These are phyloP conservation scores for Stictonetta naevosa DNA, from an alignment of 2,113 vertebrate species.

Conservation along the genomic window DNA sequence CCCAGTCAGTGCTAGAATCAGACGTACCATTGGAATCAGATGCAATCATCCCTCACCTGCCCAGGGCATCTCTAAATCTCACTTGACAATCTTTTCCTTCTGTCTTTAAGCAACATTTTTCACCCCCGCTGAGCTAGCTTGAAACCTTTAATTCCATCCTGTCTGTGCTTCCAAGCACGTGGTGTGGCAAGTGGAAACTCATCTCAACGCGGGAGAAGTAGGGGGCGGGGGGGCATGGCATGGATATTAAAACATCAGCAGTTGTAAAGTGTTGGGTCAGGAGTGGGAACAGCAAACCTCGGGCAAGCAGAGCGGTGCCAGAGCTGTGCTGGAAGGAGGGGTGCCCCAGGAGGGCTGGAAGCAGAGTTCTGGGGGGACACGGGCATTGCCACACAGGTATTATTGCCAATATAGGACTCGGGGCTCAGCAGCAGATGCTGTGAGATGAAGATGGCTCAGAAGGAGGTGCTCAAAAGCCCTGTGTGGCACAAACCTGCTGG, in stretches of 20 bases:
- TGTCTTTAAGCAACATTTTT: constrained; percentile 69
- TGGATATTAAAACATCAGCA: background rate
- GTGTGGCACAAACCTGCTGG: background rate
- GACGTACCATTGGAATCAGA: background rate
- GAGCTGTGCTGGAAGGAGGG: accelerated
- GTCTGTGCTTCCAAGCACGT: constrained; percentile 26
- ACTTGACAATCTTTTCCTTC: constrained; percentile 55
- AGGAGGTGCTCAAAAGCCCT: background rate
- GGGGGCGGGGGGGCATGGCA: accelerated
- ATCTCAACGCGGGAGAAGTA: background rate
- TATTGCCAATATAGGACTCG: background rate
- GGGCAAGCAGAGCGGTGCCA: accelerated
- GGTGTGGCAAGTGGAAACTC: constrained; percentile 33
- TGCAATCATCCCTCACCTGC: constrained; percentile 25
- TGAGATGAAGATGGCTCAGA: background rate
- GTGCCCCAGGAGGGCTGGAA: background rate
- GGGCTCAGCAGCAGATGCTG: background rate
- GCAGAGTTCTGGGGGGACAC: accelerated
- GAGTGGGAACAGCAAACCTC: background rate
- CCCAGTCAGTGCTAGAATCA: constrained; percentile 11
- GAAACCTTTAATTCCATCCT: constrained; percentile 53
- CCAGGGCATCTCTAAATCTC: constrained; percentile 56
- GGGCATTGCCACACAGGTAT: accelerated
- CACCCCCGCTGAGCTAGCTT: constrained; percentile 40
- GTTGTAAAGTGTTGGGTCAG: background rate